Evolutionary conservation across 2,797 vertebrate genomes (phyloP).

Genomic region (Nannoperca australis): DNA sequence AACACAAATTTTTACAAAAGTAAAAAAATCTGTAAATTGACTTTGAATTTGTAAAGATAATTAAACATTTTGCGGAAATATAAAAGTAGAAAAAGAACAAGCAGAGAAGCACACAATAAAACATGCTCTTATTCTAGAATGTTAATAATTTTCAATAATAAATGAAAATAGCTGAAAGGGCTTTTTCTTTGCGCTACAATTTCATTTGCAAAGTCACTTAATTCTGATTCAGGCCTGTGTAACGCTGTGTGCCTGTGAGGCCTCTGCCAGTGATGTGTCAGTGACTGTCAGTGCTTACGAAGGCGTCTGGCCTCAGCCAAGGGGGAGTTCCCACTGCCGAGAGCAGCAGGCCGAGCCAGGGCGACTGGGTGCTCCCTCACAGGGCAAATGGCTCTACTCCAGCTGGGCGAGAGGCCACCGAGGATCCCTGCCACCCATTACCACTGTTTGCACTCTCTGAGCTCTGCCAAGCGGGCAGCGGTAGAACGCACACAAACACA

Average conservation of each 20-base stretch:
- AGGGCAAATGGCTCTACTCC: constrained; percentile 81
- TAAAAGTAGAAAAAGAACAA: not conserved
- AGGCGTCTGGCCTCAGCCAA: constrained; percentile 70
- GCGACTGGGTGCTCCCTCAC: constrained; percentile 77
- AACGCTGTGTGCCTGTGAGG: constrained; percentile 37
- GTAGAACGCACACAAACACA: constrained; percentile 61
- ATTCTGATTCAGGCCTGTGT: constrained; percentile 40
- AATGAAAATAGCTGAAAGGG: not conserved
- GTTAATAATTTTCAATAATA: not conserved
- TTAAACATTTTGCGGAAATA: not conserved
- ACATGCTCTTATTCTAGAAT: not conserved
- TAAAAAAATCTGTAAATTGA: constrained; percentile 20
- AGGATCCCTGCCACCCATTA: constrained; percentile 78
- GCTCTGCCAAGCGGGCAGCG: constrained; percentile 66
- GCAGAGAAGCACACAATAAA: not conserved
- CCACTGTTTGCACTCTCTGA: constrained; percentile 75
- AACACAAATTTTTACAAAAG: constrained; percentile 29
- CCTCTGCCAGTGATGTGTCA: constrained; percentile 68
- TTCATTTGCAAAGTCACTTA: constrained; percentile 16
- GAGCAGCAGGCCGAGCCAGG: constrained; percentile 65
- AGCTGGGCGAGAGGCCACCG: constrained; percentile 83
- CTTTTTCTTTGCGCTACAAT: not conserved
- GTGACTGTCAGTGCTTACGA: constrained; percentile 70
- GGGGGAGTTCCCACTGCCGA: constrained; percentile 75
- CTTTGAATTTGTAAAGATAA: constrained; percentile 27